Percentiles rank a stretch among this genome's conserved stretches.
phyloP scores from a whole-genome alignment of 1,140 invertebrate genomes.

The Trigoniulus corallinus region DNA sequence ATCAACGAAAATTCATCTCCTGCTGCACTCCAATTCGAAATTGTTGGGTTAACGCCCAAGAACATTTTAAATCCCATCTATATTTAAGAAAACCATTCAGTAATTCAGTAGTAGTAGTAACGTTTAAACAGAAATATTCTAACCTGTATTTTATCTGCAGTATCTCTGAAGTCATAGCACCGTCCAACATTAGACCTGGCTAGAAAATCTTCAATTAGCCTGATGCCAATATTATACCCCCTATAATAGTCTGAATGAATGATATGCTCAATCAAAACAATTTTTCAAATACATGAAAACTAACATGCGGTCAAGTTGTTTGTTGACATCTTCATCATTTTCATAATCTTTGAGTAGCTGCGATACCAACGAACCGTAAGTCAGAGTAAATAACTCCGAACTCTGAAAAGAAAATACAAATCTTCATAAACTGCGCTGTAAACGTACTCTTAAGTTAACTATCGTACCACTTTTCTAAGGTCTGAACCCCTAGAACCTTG shows the following conservation, averaged over 20 bases:
- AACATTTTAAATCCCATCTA: conserved; percentile 73
- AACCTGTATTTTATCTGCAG: conserved; percentile 88
- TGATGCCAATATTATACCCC: conserved; percentile 95
- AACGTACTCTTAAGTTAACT: conserved; percentile 14
- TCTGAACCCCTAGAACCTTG: conserved; percentile 36
- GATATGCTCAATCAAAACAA: background rate
- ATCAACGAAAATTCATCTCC: conserved; percentile 94
- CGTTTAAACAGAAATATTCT: conserved; percentile 12
- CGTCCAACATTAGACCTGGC: conserved; percentile 74
- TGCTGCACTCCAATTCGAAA: conserved; percentile 81
- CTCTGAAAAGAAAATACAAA: conserved; percentile 44
- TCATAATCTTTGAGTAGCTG: conserved; percentile 96
- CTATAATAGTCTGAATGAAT: conserved; percentile 15
- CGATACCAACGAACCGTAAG: conserved; percentile 91
- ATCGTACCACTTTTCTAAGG: conserved; percentile 46
- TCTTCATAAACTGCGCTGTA: conserved; percentile 13
- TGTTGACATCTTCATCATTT: conserved; percentile 91
- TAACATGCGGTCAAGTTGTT: conserved; percentile 69
- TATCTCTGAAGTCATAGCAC: conserved; percentile 91
- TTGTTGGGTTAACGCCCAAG: conserved; percentile 71
- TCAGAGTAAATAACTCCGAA: conserved; percentile 90
- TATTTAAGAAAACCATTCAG: conserved; percentile 17
- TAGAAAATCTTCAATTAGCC: conserved; percentile 94
- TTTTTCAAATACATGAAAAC: background rate
- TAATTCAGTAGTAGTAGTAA: too few relatives aligned